Evolutionary conservation across 1,140 invertebrate species (phyloP).

Genomic region (Tribolium madens): DNA sequence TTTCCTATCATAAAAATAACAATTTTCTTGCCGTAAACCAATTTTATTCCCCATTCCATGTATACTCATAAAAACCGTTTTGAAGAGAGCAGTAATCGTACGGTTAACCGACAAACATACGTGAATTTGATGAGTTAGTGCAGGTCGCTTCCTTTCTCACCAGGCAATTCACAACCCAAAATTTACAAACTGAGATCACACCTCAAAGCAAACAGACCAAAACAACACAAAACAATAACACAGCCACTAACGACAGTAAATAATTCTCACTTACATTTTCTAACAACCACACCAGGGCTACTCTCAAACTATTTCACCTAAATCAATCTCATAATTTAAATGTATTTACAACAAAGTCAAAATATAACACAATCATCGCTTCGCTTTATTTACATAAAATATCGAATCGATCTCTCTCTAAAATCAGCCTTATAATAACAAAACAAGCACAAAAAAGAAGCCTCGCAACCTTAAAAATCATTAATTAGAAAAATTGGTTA

Average conservation of each 20-base stretch:
- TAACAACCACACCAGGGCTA: background rate
- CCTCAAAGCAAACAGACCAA: background rate
- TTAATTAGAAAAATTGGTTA: too few relatives aligned
- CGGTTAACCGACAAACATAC: constrained; percentile 41
- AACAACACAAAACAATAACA: constrained; percentile 2
- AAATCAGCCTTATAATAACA: too few relatives aligned
- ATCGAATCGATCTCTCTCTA: too few relatives aligned
- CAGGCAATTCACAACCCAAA: background rate
- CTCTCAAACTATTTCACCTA: background rate
- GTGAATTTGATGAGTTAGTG: constrained; percentile 10
- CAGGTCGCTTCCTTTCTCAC: background rate
- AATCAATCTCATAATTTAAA: background rate
- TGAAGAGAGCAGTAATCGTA: constrained; percentile 44
- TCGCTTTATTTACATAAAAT: too few relatives aligned
- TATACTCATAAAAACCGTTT: constrained; percentile 46
- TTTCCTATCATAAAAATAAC: constrained; percentile 55
- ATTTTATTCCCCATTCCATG: constrained; percentile 52
- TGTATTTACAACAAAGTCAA: too few relatives aligned
- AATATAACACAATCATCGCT: too few relatives aligned
- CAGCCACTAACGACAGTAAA: background rate
- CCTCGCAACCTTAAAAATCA: too few relatives aligned
- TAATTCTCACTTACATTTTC: background rate
- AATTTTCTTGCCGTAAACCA: constrained; percentile 56
- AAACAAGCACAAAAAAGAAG: too few relatives aligned
- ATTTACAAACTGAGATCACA: background rate